Conservation (phyloP, 2,113 vertebrate genomes). For the Dicentrarchus labrax region DNA sequence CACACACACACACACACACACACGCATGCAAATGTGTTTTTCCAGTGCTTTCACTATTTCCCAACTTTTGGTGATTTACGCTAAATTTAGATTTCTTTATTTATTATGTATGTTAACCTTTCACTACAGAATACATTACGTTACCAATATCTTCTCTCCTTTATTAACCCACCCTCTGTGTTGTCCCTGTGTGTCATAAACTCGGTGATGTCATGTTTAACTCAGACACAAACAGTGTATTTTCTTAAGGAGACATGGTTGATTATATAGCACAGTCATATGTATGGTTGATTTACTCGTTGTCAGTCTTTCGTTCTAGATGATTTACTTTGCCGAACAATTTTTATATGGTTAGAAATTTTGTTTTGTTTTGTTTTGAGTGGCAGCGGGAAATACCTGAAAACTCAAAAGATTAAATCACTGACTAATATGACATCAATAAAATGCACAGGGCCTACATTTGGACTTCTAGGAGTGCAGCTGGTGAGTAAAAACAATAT, state of each 20-base stretch:
- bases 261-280: too few species aligned
- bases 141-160: not conserved
- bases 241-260: not conserved
- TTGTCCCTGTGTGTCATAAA: too few species aligned
- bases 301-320: not conserved
- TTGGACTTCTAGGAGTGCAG: slow-evolving; percentile 18
- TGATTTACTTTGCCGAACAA: not conserved
- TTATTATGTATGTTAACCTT: not conserved
- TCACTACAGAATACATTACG: not conserved
- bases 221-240: too few species aligned
- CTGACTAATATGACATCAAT: slow-evolving; percentile 25
- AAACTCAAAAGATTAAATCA: not conserved
- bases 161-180: not conserved
- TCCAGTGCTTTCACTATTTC: too few species aligned
- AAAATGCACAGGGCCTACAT: slow-evolving; percentile 4
- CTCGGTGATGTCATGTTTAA: too few species aligned
- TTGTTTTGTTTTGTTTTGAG: not conserved
- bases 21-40: too few species aligned
- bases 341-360: not conserved
- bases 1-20: too few species aligned
- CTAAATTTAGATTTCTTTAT: not conserved
- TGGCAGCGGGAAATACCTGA: not conserved
- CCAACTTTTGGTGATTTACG: not conserved
- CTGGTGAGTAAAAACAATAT: slow-evolving; percentile 21
- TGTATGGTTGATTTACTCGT: not conserved